Evolutionary conservation across 2,113 vertebrate species (phyloP).

Genomic region (Pygoscelis adeliae): DNA sequence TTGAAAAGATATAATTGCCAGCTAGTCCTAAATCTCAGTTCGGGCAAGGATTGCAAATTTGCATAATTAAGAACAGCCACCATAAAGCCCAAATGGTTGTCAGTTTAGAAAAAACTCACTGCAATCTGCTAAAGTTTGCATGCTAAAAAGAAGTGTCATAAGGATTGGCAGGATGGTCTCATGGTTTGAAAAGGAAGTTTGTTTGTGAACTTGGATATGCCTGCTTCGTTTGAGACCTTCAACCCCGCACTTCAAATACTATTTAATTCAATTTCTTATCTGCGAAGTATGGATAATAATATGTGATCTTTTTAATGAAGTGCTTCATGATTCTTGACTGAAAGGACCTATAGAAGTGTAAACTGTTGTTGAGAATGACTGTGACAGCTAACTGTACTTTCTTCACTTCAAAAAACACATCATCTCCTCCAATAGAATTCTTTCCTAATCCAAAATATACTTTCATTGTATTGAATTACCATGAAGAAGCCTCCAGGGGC

Average conservation of each 20-base stretch:
- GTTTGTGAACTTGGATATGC: background rate
- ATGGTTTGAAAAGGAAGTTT: background rate
- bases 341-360: background rate
- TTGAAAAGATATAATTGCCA: background rate
- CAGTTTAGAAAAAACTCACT: background rate
- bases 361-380: background rate
- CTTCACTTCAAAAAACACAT: background rate
- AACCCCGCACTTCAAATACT: background rate
- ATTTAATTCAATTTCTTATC: background rate
- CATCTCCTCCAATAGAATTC: background rate
- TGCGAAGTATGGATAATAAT: background rate
- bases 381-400: background rate
- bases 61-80: constrained; percentile 13
- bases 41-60: background rate
- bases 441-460: background rate
- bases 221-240: background rate
- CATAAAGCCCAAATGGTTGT: constrained; percentile 3
- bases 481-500: background rate
- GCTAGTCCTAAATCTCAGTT: background rate
- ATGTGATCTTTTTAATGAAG: background rate
- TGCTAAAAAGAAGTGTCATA: background rate
- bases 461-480: background rate
- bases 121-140: constrained; percentile 6
- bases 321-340: background rate
- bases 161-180: background rate